Conservation (phyloP, 2,113 vertebrate genomes). For the Varanus komodoensis region DNA sequence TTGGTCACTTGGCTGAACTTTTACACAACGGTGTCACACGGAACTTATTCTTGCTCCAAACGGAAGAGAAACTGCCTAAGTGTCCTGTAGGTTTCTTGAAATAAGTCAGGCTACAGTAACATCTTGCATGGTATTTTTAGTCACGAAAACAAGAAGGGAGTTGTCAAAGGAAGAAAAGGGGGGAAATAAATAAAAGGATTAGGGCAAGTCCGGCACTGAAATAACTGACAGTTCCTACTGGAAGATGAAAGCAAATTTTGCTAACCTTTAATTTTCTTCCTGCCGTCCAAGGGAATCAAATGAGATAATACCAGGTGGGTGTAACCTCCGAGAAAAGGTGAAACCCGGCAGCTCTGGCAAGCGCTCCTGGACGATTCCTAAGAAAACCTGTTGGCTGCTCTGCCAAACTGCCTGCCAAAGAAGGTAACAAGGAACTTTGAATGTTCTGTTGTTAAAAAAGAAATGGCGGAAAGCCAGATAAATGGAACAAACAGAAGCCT, state of each 20-base stretch:
- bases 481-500: background rate
- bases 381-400: background rate
- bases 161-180: constrained; percentile 1
- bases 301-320: constrained; percentile 27
- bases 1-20: background rate
- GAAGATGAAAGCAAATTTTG: constrained; percentile 29
- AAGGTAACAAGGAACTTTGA: background rate
- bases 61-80: constrained; percentile 4
- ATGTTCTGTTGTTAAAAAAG: background rate
- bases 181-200: background rate
- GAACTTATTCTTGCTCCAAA: background rate
- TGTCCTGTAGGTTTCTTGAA: constrained; percentile 11
- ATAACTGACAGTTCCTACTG: constrained; percentile 17
- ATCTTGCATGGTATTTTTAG: constrained; percentile 32
- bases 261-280: constrained; percentile 44
- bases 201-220: constrained; percentile 4
- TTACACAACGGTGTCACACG: background rate
- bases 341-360: background rate
- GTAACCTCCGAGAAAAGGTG: constrained; percentile 9
- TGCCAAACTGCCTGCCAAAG: background rate
- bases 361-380: background rate
- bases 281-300: constrained; percentile 38
- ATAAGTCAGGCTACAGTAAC: background rate
- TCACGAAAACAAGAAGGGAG: constrained; percentile 35
- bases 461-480: background rate